These are phyloP conservation scores for Pemphredon lugubris DNA, from an alignment of 2,888 invertebrate genomes.

Conservation along the genomic window DNA sequence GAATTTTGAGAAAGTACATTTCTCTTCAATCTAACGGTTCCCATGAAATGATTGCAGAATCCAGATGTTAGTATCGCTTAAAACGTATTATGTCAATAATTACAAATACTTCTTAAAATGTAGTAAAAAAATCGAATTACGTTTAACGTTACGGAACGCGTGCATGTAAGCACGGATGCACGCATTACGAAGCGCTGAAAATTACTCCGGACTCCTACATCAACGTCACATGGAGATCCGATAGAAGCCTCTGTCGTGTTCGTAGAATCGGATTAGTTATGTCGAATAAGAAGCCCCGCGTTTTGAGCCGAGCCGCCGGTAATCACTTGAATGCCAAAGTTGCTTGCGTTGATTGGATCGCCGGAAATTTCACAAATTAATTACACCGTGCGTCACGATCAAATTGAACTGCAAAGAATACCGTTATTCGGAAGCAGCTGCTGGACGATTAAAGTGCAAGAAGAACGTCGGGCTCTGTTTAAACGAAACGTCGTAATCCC, in stretches of 20 bases:
- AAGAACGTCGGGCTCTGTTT: background rate
- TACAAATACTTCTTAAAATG: too few relatives aligned
- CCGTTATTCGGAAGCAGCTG: background rate
- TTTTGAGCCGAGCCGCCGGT: slow-evolving; percentile 12
- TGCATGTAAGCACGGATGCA: too few relatives aligned
- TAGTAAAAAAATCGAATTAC: too few relatives aligned
- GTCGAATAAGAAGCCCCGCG: slow-evolving; percentile 61
- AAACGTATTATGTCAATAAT: too few relatives aligned
- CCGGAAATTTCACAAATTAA: background rate
- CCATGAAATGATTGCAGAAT: too few relatives aligned
- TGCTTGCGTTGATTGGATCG: background rate
- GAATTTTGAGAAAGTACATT: too few relatives aligned
- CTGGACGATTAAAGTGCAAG: too few relatives aligned
- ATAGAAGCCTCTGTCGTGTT: slow-evolving; percentile 57
- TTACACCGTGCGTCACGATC: background rate
- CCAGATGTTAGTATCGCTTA: too few relatives aligned
- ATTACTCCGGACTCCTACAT: too few relatives aligned
- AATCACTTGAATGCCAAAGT: background rate
- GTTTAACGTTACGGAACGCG: too few relatives aligned
- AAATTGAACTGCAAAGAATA: background rate
- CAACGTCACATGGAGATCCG: slow-evolving; percentile 29
- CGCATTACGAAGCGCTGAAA: too few relatives aligned
- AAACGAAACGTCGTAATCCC: background rate
- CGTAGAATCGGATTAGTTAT: slow-evolving; percentile 63
- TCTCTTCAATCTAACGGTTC: too few relatives aligned